Conservation (phyloP, 64 coral and sea anemone species). For the Montipora capricornis region DNA sequence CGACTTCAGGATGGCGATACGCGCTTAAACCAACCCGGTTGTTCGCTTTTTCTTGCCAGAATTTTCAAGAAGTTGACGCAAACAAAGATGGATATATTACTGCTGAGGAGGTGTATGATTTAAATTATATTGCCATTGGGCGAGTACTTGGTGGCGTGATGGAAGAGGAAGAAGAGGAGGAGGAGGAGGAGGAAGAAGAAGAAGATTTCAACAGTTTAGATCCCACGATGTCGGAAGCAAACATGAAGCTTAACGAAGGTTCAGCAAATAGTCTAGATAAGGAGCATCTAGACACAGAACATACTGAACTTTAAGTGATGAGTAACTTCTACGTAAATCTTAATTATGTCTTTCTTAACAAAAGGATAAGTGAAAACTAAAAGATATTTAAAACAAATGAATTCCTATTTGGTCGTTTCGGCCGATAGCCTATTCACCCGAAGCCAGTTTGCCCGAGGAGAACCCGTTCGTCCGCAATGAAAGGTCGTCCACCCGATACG, state of each 20-base stretch:
- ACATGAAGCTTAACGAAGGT: not conserved
- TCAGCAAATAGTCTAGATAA: not conserved
- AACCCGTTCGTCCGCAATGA: too few species aligned
- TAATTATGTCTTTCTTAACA: not conserved
- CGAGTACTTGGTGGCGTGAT: not conserved
- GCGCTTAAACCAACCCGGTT: not conserved
- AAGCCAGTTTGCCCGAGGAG: too few species aligned
- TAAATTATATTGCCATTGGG: constrained; percentile 21
- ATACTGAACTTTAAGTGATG: not conserved
- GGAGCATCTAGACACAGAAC: not conserved
- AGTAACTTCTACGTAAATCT: not conserved
- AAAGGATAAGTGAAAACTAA: not conserved
- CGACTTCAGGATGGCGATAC: too few species aligned
- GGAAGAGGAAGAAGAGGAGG: constrained; percentile 2
- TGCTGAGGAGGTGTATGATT: constrained; percentile 33
- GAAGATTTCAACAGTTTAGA: not conserved
- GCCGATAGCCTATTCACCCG: too few species aligned
- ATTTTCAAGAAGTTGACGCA: constrained; percentile 64
- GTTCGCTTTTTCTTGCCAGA: constrained; percentile 12
- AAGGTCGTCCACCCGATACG: too few species aligned
- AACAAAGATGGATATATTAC: constrained; percentile 56
- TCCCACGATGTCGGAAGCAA: not conserved
- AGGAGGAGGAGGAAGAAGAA: not conserved
- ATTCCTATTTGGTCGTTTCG: too few species aligned
- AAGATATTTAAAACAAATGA: not conserved